Evolutionary conservation across 2,797 vertebrate species (phyloP), one percentile per base, ranked within the genome.

Genomic region (Decapterus maruadsi): DNA sequence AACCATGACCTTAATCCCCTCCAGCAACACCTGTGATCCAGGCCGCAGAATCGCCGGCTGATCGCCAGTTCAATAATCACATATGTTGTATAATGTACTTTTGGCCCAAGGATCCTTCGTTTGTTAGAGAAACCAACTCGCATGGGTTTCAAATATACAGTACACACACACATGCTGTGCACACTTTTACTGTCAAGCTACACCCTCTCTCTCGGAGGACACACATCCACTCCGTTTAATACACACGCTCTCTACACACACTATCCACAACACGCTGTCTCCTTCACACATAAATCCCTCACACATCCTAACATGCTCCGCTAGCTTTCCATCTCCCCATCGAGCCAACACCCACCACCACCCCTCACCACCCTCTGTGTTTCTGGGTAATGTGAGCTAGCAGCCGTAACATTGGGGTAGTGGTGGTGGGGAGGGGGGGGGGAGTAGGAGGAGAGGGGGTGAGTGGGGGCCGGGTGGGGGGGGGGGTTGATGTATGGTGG

Each of bases 401-500:
- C 89, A 86, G 76, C 80, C 62, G 72, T 88, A 89, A 82, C 87
- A 83, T 68, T 29, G 68, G 62, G 76, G 60, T 3, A 3, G 26
- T 26, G 26, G 26, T 3, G 26, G 26, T 26, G 26, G 26, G 26
- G 26, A 26, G 26, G 26, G 64, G 59, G 26, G 1, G 26, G 26
- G 26, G 26, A 26, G 26, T 1, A 61, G 59, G 17, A 14, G 26
- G 54, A 34, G 31, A 61, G 59, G 26, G 46, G 17, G 4, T 20
- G 56, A 19, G 69, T 46, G 17, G 14, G 17, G 11, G 26, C 31
- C 31, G 54, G 19, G 50, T 53, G 7, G 60, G 17, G 29, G 75
- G 58, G 84, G 72, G 36, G 82, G 89, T 91, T 94, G 93, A 94
- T 94, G 91, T 93, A 94, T 93, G 90, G 92, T 87, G 87, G 88